Evolutionary conservation across 2,888 invertebrate genomes (phyloP), one percentile per base, ranked within the genome.

Genomic region (Mongoloraphidia duomilia): DNA sequence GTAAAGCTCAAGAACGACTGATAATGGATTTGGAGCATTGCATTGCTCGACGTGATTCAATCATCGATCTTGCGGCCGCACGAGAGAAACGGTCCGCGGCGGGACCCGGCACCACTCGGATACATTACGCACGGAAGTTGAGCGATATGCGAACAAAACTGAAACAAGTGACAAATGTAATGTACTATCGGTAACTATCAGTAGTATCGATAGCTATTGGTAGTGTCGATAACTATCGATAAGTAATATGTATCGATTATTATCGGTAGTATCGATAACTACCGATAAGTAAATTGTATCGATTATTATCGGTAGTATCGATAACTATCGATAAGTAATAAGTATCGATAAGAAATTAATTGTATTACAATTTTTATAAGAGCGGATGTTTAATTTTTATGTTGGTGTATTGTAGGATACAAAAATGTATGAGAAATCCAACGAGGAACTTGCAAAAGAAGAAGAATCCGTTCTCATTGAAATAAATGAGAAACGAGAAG

Each of bases 11-110:
- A 56, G 76, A 77, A 48, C 76, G 75, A 55, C 61, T 79, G 39
- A 71, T 80, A 37, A 69, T 70, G 43, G 82, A 83, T 59, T 68
- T 83, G 63, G 79, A 82, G 53, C 71, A 76, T 56, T 79, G 80
- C 55, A 72, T 84, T 3, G 68, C 73, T 39, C 72, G 80, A 55
- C 69, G 83, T 40, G 82, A 82, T 53, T 70, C 75, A 41, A 80
- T 84, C 50, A 71, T 79, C 45, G 73, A 75, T 35, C 65, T 65
- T 35, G 76, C 79, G 1, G 71, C 75, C 51, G 73, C 75, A 1
- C 71, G 72, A 49, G 74, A 77, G 53, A 75, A 74, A 53, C 64
- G 63, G 54, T 65, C 66, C 53, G 64, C 68, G 12, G 68, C 67
- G 37, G 70, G 66, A 39, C 65, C 66, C 51, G 68, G 66, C 49